Conservation (phyloP, 53 echinoderm and acorn worm species). For the Arbacia lixula region DNA sequence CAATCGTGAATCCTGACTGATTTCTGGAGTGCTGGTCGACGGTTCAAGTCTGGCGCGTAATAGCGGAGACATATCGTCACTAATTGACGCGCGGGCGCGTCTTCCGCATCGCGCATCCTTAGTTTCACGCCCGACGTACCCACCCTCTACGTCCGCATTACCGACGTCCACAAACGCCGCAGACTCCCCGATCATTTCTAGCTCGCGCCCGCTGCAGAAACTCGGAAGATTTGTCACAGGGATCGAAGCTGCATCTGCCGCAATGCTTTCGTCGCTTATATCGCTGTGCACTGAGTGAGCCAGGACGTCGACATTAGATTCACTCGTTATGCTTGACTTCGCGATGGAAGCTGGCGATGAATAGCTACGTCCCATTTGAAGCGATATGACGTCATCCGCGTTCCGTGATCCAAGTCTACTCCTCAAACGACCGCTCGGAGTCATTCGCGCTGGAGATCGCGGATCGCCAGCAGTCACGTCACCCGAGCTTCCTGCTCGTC, state of each 20-base stretch:
- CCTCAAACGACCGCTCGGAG: constrained; percentile 2
- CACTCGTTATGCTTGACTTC: not conserved
- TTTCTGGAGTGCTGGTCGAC: not conserved
- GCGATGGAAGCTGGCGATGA: constrained; percentile 44
- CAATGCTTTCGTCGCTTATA: constrained; percentile 43
- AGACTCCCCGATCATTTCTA: constrained; percentile 35
- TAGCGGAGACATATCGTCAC: not conserved
- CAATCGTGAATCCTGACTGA: not conserved
- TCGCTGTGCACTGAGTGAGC: not conserved
- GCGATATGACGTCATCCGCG: not conserved
- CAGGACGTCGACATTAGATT: not conserved
- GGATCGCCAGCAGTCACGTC: not conserved
- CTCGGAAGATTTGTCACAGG: constrained; percentile 16
- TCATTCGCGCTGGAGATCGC: not conserved
- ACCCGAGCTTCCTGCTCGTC: not conserved
- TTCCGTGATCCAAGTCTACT: not conserved
- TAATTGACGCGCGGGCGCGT: not conserved
- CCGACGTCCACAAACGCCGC: not conserved
- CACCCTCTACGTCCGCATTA: not conserved
- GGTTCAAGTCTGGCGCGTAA: not conserved
- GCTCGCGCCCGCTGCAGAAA: constrained; percentile 20
- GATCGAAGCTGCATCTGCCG: constrained; percentile 42
- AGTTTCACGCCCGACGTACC: not conserved
- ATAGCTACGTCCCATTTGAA: not conserved
- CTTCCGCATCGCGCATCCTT: too few species aligned